A percentile compares a stretch with the other conserved stretches of the same genome.
Conservation (phyloP, 2,113 vertebrate species). For the Vicugna pacos region DNA sequence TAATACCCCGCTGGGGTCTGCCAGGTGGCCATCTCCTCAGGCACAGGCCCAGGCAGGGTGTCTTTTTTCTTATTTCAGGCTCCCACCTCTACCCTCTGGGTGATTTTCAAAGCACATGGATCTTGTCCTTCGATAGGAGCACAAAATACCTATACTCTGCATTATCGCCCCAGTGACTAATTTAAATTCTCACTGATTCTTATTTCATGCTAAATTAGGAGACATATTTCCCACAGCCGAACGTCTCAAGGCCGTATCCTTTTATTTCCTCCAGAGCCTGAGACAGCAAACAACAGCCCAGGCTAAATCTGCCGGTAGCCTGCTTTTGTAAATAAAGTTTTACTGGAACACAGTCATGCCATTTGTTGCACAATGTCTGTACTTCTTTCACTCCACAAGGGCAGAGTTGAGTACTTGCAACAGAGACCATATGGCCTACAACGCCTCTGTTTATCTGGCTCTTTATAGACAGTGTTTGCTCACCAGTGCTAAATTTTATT, state of each 20-base stretch:
- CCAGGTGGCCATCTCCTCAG: not conserved
- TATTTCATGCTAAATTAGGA: not conserved
- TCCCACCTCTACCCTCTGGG: not conserved
- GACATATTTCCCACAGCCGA: not conserved
- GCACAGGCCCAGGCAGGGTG: not conserved
- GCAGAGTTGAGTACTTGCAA: not conserved
- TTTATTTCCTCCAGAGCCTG: not conserved
- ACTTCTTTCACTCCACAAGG: not conserved
- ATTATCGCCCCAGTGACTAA: not conserved
- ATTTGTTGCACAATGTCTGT: not conserved
- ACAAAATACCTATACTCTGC: not conserved
- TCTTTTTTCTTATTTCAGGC: not conserved
- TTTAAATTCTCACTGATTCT: not conserved
- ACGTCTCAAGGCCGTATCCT: not conserved
- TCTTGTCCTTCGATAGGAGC: not conserved
- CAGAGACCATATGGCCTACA: not conserved
- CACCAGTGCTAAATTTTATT: not conserved
- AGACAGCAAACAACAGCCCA: not conserved
- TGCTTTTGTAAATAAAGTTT: slow-evolving; percentile 13
- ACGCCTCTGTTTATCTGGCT: not conserved
- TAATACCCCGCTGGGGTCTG: not conserved
- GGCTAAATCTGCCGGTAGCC: not conserved
- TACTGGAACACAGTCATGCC: not conserved
- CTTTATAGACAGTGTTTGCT: not conserved
- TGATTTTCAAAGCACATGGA: not conserved